phyloP scores from a whole-genome alignment of 1,140 invertebrate species.

The Euglossa dilemma region DNA sequence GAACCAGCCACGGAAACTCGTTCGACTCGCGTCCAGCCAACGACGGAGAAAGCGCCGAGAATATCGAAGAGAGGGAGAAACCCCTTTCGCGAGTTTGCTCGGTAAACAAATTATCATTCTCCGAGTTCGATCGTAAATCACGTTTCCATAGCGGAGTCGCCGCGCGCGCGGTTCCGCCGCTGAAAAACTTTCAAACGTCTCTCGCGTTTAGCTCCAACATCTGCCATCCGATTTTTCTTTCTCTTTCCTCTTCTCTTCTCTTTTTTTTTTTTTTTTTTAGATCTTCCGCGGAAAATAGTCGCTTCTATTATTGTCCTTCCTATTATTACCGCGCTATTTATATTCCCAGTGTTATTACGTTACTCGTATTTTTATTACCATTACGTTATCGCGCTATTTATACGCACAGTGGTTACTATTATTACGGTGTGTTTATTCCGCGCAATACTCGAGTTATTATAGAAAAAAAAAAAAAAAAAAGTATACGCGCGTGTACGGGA shows the following conservation, averaged over 20 bases:
- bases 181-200: constrained; percentile 29
- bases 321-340: background rate
- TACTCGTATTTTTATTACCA: too few species aligned
- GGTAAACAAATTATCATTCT: constrained; percentile 47
- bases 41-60: background rate
- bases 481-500: too few species aligned
- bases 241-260: background rate
- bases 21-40: background rate
- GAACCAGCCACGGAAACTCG: background rate
- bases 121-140: constrained; percentile 40
- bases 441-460: background rate
- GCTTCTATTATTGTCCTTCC: background rate
- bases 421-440: too few species aligned
- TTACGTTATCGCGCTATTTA: too few species aligned
- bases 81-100: constrained; percentile 40
- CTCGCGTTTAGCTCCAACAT: constrained; percentile 1
- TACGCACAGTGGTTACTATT: too few species aligned
- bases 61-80: constrained; percentile 28
- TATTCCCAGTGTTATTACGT: too few species aligned
- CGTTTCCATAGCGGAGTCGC: constrained; percentile 12
- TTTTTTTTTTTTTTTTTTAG: background rate
- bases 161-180: background rate
- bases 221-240: background rate
- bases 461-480: too few species aligned
- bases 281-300: too few species aligned